Base-by-base conservation (phyloP, 2,888 invertebrate species). In the Harmothoe impar region DNA sequence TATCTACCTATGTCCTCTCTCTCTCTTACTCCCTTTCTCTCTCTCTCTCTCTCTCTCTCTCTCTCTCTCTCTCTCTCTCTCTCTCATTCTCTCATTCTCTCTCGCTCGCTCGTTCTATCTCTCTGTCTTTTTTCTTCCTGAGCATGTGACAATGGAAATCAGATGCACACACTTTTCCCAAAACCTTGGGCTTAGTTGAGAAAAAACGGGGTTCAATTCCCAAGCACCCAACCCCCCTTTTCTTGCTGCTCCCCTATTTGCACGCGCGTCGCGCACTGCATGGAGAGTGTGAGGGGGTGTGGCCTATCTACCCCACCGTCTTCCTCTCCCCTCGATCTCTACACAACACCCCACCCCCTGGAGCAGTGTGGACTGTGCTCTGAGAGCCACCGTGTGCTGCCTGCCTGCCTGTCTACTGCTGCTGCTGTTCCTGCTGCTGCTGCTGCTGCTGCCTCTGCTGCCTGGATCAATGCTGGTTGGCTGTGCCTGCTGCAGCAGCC, bases 371-470 rank as follows among this genome's bases (percentile, higher is more conserved):
- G 17, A 0, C 81, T 43, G 23, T 81, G 81, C 81, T 81, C 81
- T 43, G 43, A 35, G 81, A 81, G 81, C 31, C 31, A 29, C 77
- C 31, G 77, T 77, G 81, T 35, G 81, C n/a, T 29, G 54, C 52
- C 52, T 84, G 54, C 56, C 84, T 86, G 51, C 81, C 25, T 20
- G n/a, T 35, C 78, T 78, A 35, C 78, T 78, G 31, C 78, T 29
- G 31, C 78, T 78, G 78, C 35, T 78, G 81, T 33, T 81, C 12
- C 81, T 81, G 35, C 72, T 29, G 29, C 72, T 72, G n/a, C 72
- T 72, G n/a, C 72, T 15, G n/a, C 72, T 72, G 72, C 29, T 72
- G 81, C 81, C 31, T 10, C 81, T 81, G 43, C 84, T 72, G 72
- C 29, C 5, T 72, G 72, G 72, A 72, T 72, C 72, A 72, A 72